Evolutionary conservation across 2,888 invertebrate genomes (phyloP), one percentile per base, ranked within the genome.

Genomic region (Sialis lutaria): DNA sequence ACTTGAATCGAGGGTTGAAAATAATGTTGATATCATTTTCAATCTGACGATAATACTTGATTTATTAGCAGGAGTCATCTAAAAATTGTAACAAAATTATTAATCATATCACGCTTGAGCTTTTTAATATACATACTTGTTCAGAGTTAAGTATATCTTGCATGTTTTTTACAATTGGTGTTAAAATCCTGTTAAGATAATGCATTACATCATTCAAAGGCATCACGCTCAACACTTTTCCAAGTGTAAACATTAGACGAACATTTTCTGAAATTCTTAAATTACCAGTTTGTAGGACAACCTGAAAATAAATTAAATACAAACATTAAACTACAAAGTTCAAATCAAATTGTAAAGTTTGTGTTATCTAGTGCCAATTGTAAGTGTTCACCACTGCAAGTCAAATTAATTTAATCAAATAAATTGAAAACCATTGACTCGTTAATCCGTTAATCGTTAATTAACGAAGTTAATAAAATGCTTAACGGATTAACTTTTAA

Each of bases 221-320:
- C 49, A 85, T 63, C 10, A 80, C 68, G 49, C 84, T 81, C 53
- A 87, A 65, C 5, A 85, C 70, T 57, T 78, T 76, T 6, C 87
- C 86, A 47, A 86, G 72, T 46, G 81, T 79, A 53, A 75, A 80
- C 82, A 87, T 85, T 12, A 88, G 63, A 42, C 87, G 72, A 44
- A 79, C 70, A 48, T 75, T 73, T 58, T 87, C 87, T 0, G 77
- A 73, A 46, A 77, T 70, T 60, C 79, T 75, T 46, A 79, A 67
- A 32, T 67, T 64, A 1, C 75, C 73, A 39, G 68, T 69, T 12
- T 67, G 64, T 6, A 82, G 60, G 1, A 73, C 70, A 35, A 63
- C 63, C 63, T 74, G 57, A 12, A 67, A 66, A 51, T 48, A 46
- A 49, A 45, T 22, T 22, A 22, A 22, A 2, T 22, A 22, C 22